These are phyloP conservation scores for Ctenoplectra terminalis DNA, from an alignment of 1,140 invertebrate species.

Conservation along the genomic window DNA sequence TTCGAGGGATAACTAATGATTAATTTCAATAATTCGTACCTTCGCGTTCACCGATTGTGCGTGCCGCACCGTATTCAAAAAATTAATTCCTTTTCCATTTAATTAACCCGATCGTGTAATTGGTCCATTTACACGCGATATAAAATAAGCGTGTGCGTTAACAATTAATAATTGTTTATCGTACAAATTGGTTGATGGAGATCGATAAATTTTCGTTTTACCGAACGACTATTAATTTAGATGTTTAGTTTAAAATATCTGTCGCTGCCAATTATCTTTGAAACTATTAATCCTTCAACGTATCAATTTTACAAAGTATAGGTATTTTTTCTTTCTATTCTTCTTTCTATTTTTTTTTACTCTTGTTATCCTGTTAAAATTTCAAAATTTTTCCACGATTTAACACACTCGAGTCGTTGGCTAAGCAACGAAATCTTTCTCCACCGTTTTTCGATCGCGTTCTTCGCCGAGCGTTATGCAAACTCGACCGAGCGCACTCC, in stretches of 20 bases:
- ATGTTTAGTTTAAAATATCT: too few species aligned
- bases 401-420: not conserved
- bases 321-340: too few species aligned
- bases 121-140: not conserved
- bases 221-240: too few species aligned
- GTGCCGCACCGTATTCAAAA: not conserved
- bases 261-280: too few species aligned
- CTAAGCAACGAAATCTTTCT: slow-evolving; percentile 15
- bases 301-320: too few species aligned
- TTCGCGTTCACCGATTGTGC: not conserved
- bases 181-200: not conserved
- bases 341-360: too few species aligned
- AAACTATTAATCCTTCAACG: too few species aligned
- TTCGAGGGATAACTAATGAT: slow-evolving; percentile 32
- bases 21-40: slow-evolving; percentile 12
- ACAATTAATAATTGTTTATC: not conserved
- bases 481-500: slow-evolving; percentile 58
- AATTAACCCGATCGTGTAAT: not conserved
- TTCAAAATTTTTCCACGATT: not conserved
- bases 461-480: slow-evolving; percentile 55
- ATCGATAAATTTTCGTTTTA: not conserved
- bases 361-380: too few species aligned
- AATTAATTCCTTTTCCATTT: not conserved
- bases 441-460: slow-evolving; percentile 19
- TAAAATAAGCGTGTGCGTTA: not conserved